These are phyloP conservation scores for Mustelus asterias DNA, from an alignment of 2,113 vertebrate species.

Conservation along the genomic window DNA sequence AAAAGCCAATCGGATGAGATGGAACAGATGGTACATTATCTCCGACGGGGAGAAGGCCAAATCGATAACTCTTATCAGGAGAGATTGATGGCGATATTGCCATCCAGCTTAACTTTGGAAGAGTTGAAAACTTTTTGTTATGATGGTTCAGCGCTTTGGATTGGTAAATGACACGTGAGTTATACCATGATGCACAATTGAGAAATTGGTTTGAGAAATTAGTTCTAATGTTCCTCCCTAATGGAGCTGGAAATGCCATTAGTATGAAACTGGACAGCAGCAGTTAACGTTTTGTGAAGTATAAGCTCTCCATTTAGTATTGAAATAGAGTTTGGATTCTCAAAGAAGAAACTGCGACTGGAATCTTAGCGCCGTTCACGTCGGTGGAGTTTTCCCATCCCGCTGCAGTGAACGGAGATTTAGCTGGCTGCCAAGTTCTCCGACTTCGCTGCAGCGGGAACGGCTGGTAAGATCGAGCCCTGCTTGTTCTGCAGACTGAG, in stretches of 20 bases:
- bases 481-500: too few species aligned
- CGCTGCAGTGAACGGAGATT: too few species aligned
- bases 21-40: neutral
- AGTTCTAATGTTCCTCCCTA: too few species aligned
- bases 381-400: too few species aligned
- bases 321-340: too few species aligned
- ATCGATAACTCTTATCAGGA: neutral
- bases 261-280: neutral
- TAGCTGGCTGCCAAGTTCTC: too few species aligned
- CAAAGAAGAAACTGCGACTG: too few species aligned
- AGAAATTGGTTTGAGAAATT: neutral
- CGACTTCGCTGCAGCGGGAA: too few species aligned
- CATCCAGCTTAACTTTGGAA: neutral
- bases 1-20: neutral
- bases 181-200: neutral
- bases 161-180: neutral
- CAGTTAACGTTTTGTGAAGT: too few species aligned
- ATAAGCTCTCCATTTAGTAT: too few species aligned
- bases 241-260: neutral
- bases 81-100: neutral
- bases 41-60: neutral
- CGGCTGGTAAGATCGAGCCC: too few species aligned
- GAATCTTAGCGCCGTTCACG: too few species aligned
- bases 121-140: neutral
- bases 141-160: neutral